phyloP scores from a whole-genome alignment of 1,140 invertebrate genomes.

The Colletes latitarsis region DNA sequence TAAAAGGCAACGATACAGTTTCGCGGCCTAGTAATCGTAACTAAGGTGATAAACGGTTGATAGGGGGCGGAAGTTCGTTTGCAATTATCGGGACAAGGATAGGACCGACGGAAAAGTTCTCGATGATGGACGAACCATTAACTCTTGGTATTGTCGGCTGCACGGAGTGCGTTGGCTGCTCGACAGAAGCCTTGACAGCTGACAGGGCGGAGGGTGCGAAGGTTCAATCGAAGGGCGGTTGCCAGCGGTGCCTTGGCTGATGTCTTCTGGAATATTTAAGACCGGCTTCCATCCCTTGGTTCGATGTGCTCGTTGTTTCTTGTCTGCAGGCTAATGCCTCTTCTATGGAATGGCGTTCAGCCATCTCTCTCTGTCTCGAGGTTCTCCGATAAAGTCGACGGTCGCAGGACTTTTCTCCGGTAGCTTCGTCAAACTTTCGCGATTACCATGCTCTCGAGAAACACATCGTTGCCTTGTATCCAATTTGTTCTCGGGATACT shows the following conservation, averaged over 20 bases:
- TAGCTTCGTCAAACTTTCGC: conserved; percentile 31
- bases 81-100: conserved; percentile 42
- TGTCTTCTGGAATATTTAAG: conserved; percentile 70
- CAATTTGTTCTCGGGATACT: background rate
- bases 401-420: background rate
- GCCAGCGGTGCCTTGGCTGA: conserved; percentile 44
- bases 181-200: conserved; percentile 59
- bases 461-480: background rate
- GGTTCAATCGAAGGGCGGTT: conserved; percentile 59
- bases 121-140: conserved; percentile 67
- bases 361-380: background rate
- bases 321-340: conserved; percentile 47
- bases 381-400: conserved; percentile 30
- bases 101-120: conserved; percentile 30
- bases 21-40: too few relatives aligned
- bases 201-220: conserved; percentile 57
- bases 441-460: conserved; percentile 2
- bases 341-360: background rate
- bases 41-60: background rate
- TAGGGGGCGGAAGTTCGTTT: background rate
- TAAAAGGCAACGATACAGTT: too few relatives aligned
- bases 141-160: conserved; percentile 21
- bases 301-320: conserved; percentile 47
- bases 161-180: conserved; percentile 28
- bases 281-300: conserved; percentile 44